Evolutionary conservation across 1,140 invertebrate genomes (phyloP), one percentile per base, ranked within the genome.

Genomic region (Drosophila chauvacae): DNA sequence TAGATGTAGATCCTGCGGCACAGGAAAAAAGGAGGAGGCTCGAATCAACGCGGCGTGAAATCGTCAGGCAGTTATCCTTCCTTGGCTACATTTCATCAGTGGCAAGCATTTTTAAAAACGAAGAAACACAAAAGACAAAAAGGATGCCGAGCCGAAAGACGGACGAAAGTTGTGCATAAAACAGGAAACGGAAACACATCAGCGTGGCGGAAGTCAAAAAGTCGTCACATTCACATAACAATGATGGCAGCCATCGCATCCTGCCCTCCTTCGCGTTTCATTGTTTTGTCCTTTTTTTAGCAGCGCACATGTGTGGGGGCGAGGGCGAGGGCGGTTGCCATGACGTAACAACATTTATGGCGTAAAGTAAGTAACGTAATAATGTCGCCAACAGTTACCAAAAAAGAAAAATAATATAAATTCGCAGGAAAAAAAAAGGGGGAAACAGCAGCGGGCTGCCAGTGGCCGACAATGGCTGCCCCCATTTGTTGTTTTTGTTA

Each of bases 211-310:
- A 91, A 91, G 91, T 91, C 76, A 85, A 88, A 91, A 87, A 91
- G 90, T 91, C 90, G 90, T 91, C 91, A 91, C 91, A 91, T 91
- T 86, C 91, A 88, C 86, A 91, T 91, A 85, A 91, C 90, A 90
- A 90, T 91, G 80, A 91, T 91, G 85, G 62, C 76, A 79, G 70
- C 62, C 81, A 59, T 80, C 59, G 70, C 77, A 65, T 60, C 53
- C 66, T 45, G 23, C 58, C 69, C 20, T 48, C 35, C 53, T 68
- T 47, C 26, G 45, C 26, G 44, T 60, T 37, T 61, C 77, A 71
- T 73, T 82, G 72, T 90, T 77, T 86, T 66, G 50, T 56, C 61
- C 61, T 47, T 70, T 83, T 77, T 81, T 81, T 80, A 75, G 56
- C 53, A 4, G 39, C 48, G 20, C 44, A 18, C 58, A 58, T 60